These are phyloP conservation scores for Uria aalge DNA, from an alignment of 2,113 vertebrate species.

Conservation along the genomic window DNA sequence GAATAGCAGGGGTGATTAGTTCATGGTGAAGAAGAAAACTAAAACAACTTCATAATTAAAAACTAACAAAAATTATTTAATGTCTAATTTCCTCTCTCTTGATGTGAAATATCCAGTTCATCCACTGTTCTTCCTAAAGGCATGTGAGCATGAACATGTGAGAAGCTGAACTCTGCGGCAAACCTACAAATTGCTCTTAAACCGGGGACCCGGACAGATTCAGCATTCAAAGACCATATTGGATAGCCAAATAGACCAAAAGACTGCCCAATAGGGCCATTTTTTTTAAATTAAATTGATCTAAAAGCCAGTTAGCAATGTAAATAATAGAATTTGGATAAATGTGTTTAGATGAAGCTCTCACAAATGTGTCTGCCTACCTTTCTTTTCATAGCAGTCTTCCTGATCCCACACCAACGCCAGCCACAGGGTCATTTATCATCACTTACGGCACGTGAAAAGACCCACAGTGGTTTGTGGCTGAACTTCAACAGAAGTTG, in stretches of 20 bases:
- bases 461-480: background rate
- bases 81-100: background rate
- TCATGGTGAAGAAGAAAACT: background rate
- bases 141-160: background rate
- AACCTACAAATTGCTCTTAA: background rate
- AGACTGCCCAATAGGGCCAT: background rate
- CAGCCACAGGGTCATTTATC: background rate
- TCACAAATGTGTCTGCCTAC: background rate
- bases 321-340: background rate
- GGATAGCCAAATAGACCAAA: background rate
- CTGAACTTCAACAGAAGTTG: background rate
- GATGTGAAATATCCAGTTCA: background rate
- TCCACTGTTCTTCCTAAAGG: background rate
- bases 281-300: background rate
- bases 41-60: background rate
- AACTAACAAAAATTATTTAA: background rate
- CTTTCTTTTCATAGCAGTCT: background rate
- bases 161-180: background rate
- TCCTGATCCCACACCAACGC: background rate
- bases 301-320: background rate
- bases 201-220: background rate
- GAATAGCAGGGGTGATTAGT: rapidly evolving
- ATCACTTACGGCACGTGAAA: background rate
- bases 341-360: background rate
- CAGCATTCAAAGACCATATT: background rate